Evolutionary conservation across 2,888 invertebrate genomes (phyloP).

Genomic region (Celastrina argiolus): DNA sequence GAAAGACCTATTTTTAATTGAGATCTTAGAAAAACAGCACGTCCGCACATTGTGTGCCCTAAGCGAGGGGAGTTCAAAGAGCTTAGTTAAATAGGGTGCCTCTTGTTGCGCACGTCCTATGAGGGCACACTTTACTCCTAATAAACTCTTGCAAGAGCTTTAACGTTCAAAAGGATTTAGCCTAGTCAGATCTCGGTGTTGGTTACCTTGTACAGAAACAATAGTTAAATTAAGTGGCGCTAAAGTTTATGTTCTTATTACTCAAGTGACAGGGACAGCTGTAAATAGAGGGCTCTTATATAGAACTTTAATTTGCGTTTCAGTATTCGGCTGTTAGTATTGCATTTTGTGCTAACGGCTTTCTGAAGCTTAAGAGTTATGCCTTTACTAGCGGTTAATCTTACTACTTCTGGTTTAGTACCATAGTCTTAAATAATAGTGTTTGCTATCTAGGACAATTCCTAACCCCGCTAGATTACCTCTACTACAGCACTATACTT

Average conservation of each 20-base stretch:
- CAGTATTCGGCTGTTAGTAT: too few relatives aligned
- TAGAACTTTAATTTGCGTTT: too few relatives aligned
- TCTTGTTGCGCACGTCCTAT: background rate
- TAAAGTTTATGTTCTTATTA: too few relatives aligned
- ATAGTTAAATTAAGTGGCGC: too few relatives aligned
- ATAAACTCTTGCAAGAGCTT: background rate
- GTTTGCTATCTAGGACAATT: background rate
- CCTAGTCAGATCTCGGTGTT: slow-evolving; percentile 1
- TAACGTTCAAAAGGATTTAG: background rate
- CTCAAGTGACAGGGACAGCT: too few relatives aligned
- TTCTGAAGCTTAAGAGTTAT: background rate
- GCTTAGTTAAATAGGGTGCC: slow-evolving; percentile 13
- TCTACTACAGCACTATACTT: background rate
- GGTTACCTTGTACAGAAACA: too few relatives aligned
- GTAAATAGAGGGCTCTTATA: too few relatives aligned
- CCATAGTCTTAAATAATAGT: background rate
- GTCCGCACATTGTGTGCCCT: slow-evolving; percentile 1
- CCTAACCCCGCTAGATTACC: background rate
- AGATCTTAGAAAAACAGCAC: slow-evolving; percentile 11
- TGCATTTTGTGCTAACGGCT: background rate
- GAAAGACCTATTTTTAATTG: background rate
- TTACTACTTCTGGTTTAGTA: background rate
- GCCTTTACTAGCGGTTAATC: slow-evolving; percentile 8
- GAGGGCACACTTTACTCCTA: slow-evolving; percentile 14
- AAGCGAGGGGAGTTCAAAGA: slow-evolving; percentile 19